A percentile compares a stretch with the other conserved stretches of the same genome.
Conservation (phyloP, 2,888 invertebrate species). For the Drosophila subsilvestris region DNA sequence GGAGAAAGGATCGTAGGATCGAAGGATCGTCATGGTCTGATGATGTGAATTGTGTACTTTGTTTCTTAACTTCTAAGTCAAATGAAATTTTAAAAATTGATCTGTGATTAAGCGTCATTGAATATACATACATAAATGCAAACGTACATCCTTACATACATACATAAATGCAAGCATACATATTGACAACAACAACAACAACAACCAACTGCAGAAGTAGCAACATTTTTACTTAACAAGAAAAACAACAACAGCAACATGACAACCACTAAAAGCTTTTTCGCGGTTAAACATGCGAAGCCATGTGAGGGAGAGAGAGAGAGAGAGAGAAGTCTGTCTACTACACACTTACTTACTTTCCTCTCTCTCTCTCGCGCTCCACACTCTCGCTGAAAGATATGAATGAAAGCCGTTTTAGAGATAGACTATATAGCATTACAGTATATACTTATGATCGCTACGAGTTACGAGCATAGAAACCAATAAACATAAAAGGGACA, state of each 20-base stretch:
- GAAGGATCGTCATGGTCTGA: slow-evolving; percentile 21
- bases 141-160: slow-evolving; percentile 24
- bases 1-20: not conserved
- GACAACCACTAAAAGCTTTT: slow-evolving; percentile 48
- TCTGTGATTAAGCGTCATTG: slow-evolving; percentile 77
- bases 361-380: slow-evolving; percentile 24
- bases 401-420: slow-evolving; percentile 58
- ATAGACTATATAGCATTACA: slow-evolving; percentile 59
- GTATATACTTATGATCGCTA: slow-evolving; percentile 64
- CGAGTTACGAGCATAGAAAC: slow-evolving; percentile 56
- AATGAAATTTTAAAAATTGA: slow-evolving; percentile 75
- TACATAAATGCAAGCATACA: slow-evolving; percentile 38
- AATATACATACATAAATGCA: slow-evolving; percentile 52
- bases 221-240: slow-evolving; percentile 50
- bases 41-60: slow-evolving; percentile 62
- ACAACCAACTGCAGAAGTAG: slow-evolving; percentile 42
- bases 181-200: slow-evolving; percentile 28
- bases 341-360: not conserved
- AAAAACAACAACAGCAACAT: slow-evolving; percentile 38
- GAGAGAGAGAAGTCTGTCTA: slow-evolving; percentile 21
- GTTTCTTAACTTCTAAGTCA: slow-evolving; percentile 76
- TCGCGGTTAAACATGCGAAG: slow-evolving; percentile 21
- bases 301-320: slow-evolving; percentile 33
- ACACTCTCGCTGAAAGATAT: slow-evolving; percentile 32
- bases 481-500: slow-evolving; percentile 52